phyloP scores from a whole-genome alignment of 2,113 vertebrate genomes.

The Ictalurus furcatus region DNA sequence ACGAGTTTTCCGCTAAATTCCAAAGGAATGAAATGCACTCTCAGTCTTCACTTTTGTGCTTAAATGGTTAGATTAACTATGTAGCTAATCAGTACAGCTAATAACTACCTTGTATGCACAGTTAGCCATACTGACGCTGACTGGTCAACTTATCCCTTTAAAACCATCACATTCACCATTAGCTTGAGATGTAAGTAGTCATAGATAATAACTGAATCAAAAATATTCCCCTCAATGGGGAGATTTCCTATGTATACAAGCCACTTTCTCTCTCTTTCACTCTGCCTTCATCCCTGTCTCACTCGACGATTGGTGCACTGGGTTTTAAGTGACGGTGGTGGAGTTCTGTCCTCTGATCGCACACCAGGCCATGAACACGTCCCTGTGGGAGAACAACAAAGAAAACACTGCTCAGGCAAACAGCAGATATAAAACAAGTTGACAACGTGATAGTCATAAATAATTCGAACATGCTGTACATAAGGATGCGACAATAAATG shows the following conservation, averaged over 20 bases:
- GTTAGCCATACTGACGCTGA: neutral
- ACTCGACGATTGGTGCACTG: neutral
- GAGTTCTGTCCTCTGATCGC: conserved; percentile 73
- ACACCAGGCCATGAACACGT: conserved; percentile 79
- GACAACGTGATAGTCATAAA: neutral
- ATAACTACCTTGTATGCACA: neutral
- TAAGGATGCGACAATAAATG: neutral
- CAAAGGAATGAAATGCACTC: neutral
- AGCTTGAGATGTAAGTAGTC: neutral
- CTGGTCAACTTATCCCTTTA: conserved; percentile 5
- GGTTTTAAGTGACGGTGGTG: conserved; percentile 71
- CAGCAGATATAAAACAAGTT: neutral
- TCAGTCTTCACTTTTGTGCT: neutral
- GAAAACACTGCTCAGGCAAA: neutral
- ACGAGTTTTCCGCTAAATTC: neutral
- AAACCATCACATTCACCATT: neutral
- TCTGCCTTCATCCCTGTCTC: neutral
- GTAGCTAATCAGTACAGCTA: neutral
- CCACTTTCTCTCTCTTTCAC: neutral
- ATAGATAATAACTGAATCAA: neutral
- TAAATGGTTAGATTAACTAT: neutral
- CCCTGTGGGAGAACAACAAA: conserved; percentile 59
- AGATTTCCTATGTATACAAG: conserved; percentile 5
- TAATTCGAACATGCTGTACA: neutral
- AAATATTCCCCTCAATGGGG: neutral